phyloP scores from a whole-genome alignment of 2,797 vertebrate species.

The Tolypeutes matacus region DNA sequence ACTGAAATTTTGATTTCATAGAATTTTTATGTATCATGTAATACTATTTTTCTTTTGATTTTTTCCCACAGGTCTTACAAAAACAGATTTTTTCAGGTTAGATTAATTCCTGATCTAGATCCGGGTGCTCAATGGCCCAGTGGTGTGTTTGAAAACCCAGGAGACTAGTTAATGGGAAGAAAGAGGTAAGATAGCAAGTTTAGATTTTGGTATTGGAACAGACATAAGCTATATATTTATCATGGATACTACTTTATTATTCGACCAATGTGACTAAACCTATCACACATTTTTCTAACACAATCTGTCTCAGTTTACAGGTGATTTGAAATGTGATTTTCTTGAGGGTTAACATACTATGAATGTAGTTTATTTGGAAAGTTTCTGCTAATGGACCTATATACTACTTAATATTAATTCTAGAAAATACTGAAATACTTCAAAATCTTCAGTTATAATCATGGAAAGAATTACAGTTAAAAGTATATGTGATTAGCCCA shows the following conservation, averaged over 20 bases:
- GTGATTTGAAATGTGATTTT: constrained; percentile 26
- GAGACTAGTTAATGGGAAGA: background rate
- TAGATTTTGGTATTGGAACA: background rate
- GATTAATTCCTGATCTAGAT: background rate
- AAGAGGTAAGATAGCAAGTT: background rate
- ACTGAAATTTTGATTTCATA: background rate
- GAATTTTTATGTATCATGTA: background rate
- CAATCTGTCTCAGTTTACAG: constrained; percentile 21
- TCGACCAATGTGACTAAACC: background rate
- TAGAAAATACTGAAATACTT: constrained; percentile 29
- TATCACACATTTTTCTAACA: constrained; percentile 42
- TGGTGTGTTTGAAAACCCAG: background rate
- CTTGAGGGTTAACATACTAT: background rate
- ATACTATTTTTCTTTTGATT: background rate
- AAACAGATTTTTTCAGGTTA: background rate
- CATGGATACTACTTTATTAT: constrained; percentile 20
- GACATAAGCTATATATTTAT: background rate
- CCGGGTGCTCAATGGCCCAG: background rate
- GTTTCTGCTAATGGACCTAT: background rate
- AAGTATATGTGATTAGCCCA: background rate
- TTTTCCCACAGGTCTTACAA: background rate
- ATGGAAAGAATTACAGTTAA: background rate
- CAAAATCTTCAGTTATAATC: constrained; percentile 7
- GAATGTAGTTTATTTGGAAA: background rate
- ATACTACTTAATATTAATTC: background rate